Evolutionary conservation across 2,113 vertebrate genomes (phyloP).

Genomic region (Saguinus imperator): DNA sequence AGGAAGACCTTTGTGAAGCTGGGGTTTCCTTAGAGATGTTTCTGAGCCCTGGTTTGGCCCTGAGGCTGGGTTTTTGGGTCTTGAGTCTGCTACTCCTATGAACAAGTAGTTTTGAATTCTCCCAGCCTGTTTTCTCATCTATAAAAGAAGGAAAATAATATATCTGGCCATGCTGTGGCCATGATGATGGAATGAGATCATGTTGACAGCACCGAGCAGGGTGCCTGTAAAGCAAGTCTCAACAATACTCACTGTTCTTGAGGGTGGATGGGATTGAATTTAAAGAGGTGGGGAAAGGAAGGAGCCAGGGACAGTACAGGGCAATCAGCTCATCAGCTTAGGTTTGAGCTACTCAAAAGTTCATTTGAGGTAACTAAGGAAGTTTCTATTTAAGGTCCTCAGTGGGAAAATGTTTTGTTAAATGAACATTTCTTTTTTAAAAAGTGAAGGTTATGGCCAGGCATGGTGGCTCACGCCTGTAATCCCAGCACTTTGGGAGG

Average conservation of each 20-base stretch:
- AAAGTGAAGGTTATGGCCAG: not conserved
- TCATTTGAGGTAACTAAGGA: not conserved
- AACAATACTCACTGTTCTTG: accelerated
- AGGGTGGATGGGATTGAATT: not conserved
- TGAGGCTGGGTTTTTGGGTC: not conserved
- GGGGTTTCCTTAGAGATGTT: not conserved
- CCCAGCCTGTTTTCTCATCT: not conserved
- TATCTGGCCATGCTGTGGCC: not conserved
- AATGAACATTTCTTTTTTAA: not conserved
- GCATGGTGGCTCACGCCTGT: too few species aligned
- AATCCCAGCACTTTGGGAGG: too few species aligned
- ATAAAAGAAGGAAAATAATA: not conserved
- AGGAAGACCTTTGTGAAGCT: not conserved
- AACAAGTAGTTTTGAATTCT: not conserved
- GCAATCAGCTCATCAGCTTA: not conserved
- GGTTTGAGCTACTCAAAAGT: not conserved
- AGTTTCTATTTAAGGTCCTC: not conserved
- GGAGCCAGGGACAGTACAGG: too few species aligned
- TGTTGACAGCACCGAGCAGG: accelerated
- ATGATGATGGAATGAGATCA: too few species aligned
- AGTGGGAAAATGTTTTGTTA: not conserved
- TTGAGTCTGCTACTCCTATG: not conserved
- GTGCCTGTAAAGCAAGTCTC: not conserved
- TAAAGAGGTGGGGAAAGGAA: not conserved
- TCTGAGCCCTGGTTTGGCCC: not conserved